Percentiles rank a stretch among this genome's conserved stretches.
These are phyloP conservation scores for Neotragus moschatus DNA, from an alignment of 2,113 vertebrate species.

Conservation along the genomic window DNA sequence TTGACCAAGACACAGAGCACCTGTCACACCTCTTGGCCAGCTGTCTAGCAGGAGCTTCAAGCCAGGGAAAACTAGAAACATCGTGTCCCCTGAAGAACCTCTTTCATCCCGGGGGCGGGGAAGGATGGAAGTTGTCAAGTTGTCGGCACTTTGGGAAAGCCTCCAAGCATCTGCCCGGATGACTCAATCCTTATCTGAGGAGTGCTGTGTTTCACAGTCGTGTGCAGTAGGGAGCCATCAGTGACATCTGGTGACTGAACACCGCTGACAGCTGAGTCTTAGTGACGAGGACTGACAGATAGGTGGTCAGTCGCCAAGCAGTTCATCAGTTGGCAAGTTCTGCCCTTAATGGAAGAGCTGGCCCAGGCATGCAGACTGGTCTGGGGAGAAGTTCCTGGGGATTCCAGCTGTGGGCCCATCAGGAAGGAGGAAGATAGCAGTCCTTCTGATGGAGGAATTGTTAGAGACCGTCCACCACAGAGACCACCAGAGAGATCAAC, in stretches of 20 bases:
- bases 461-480: too few relatives aligned
- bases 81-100: accelerated
- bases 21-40: background rate
- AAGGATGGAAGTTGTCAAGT: background rate
- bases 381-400: background rate
- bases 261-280: background rate
- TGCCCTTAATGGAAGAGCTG: background rate
- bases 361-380: background rate
- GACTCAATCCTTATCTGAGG: background rate
- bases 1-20: background rate
- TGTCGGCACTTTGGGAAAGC: background rate
- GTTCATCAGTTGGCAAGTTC: background rate
- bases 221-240: accelerated
- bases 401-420: background rate
- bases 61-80: background rate
- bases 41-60: background rate
- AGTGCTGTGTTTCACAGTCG: accelerated
- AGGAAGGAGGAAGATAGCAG: accelerated
- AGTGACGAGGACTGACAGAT: background rate
- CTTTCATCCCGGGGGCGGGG: accelerated
- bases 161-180: background rate
- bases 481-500: too few relatives aligned
- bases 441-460: background rate
- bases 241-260: background rate
- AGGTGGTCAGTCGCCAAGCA: background rate